Percentiles rank a stretch among this genome's conserved stretches.
Evolutionary conservation across 2,113 vertebrate genomes (phyloP).

Genomic region (Sylvietta virens): DNA sequence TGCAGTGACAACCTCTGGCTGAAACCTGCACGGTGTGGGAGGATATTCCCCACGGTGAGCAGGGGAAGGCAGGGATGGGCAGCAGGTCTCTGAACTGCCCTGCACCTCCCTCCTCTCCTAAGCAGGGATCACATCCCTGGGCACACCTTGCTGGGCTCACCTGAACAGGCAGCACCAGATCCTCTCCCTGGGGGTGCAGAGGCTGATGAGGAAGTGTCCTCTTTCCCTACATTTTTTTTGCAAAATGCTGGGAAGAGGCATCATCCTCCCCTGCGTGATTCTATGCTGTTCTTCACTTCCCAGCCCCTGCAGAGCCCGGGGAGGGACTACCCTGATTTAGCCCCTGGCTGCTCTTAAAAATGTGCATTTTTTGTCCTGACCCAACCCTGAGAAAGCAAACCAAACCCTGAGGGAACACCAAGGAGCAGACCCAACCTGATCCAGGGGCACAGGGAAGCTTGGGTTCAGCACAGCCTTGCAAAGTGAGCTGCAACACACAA

Average conservation of each 20-base stretch:
- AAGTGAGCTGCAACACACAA: background rate
- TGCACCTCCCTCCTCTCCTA: accelerated
- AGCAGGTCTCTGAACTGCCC: background rate
- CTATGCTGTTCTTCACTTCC: background rate
- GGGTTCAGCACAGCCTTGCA: background rate
- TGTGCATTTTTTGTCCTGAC: background rate
- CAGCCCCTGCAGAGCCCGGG: background rate
- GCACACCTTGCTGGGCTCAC: background rate
- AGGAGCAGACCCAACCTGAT: background rate
- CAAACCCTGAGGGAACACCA: background rate
- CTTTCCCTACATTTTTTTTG: background rate
- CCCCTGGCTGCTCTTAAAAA: background rate
- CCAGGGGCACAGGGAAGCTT: background rate
- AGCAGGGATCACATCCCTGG: background rate
- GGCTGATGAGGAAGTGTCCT: background rate
- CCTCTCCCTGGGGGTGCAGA: background rate
- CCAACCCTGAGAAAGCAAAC: background rate
- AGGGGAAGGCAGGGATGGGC: background rate
- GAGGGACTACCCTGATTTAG: background rate
- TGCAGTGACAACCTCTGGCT: background rate
- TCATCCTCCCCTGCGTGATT: background rate
- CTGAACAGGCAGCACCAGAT: background rate
- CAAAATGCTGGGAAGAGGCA: background rate
- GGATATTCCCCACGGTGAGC: background rate
- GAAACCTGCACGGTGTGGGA: background rate